A percentile compares a stretch with the other conserved stretches of the same genome.
phyloP scores from a whole-genome alignment of 2,888 invertebrate genomes.

The Drosophila peninsularis region DNA sequence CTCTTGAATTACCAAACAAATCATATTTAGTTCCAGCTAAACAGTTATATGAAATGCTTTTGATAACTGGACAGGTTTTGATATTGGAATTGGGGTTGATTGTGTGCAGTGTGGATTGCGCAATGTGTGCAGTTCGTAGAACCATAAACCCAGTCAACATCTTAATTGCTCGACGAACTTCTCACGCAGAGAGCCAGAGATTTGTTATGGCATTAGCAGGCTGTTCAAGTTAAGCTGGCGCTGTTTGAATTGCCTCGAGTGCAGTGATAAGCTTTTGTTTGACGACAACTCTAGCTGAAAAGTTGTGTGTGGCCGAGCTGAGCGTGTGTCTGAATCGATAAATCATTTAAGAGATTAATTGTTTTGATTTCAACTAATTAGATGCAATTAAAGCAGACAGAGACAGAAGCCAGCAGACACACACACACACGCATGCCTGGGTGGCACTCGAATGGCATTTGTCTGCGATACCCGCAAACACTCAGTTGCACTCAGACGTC shows the following conservation, averaged over 20 bases:
- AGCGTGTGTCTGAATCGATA: neutral
- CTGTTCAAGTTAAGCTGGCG: constrained; percentile 3
- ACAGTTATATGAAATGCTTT: no score
- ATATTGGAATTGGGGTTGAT: no score
- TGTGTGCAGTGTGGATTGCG: no score
- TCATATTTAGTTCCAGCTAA: no score
- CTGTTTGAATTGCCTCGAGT: neutral
- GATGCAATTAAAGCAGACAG: constrained; percentile 17
- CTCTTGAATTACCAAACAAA: neutral
- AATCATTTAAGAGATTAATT: constrained; percentile 11
- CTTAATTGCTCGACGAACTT: constrained; percentile 4
- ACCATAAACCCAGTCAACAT: neutral
- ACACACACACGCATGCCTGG: neutral
- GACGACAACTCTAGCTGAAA: neutral
- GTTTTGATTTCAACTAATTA: constrained; percentile 1
- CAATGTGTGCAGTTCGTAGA: no score
- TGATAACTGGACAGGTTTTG: no score
- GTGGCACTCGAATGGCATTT: constrained; percentile 20
- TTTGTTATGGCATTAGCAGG: constrained; percentile 7
- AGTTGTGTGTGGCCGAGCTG: neutral
- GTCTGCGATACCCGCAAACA: constrained; percentile 38
- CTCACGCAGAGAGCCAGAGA: neutral
- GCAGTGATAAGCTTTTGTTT: neutral
- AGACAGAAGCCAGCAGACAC: neutral
- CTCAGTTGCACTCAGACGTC: constrained; percentile 35